phyloP scores from a whole-genome alignment of 2,113 vertebrate genomes.

The Cyanoderma ruficeps region DNA sequence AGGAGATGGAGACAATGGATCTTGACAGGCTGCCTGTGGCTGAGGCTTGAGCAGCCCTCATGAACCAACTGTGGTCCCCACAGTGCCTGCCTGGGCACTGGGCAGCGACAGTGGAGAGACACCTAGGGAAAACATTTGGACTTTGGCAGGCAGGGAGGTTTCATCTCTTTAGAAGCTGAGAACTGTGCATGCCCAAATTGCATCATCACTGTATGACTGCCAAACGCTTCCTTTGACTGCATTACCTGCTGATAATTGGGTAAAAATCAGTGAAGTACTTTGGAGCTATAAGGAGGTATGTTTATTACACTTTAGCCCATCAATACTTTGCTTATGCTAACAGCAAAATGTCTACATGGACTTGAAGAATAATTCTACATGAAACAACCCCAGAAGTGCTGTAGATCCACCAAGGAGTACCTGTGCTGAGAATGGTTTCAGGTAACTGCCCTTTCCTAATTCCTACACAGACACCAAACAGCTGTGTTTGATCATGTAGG shows the following conservation, averaged over 20 bases:
- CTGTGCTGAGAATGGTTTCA: not conserved
- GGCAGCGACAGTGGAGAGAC: not conserved
- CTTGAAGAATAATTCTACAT: not conserved
- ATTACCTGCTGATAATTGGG: not conserved
- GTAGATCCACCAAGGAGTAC: not conserved
- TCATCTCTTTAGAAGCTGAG: not conserved
- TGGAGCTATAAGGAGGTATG: not conserved
- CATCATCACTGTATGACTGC: not conserved
- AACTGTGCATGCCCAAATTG: fast-evolving
- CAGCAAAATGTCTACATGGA: not conserved
- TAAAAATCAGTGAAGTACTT: not conserved
- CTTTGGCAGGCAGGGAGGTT: not conserved
- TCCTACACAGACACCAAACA: not conserved
- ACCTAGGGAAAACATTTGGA: not conserved
- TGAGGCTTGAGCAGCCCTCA: not conserved
- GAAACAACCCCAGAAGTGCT: not conserved
- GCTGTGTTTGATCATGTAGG: not conserved
- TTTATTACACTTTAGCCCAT: not conserved
- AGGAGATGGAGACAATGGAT: not conserved
- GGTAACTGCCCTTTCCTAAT: not conserved
- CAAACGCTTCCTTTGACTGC: not conserved
- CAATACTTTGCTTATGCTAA: not conserved
- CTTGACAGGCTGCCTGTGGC: not conserved
- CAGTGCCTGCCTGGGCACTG: not conserved
- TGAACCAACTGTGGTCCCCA: not conserved